Percentiles rank a stretch among this genome's conserved stretches.
These are phyloP conservation scores for Capreolus pygargus DNA, from an alignment of 2,113 vertebrate species.

Conservation along the genomic window DNA sequence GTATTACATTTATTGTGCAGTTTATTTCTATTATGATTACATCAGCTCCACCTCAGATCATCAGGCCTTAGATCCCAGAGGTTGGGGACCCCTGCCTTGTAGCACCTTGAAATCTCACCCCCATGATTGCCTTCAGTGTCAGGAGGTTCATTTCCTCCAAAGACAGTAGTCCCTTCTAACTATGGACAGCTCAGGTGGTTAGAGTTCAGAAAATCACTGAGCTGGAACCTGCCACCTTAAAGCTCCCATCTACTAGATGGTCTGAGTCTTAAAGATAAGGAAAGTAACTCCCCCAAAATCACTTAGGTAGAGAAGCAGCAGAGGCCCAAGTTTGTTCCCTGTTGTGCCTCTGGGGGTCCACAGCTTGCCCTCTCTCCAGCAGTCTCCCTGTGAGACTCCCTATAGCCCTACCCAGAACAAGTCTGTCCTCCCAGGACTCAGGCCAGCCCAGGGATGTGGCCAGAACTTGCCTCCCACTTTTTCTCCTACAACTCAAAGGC, in stretches of 20 bases:
- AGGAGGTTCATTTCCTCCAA: not conserved
- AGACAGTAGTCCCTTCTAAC: not conserved
- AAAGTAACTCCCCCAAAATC: not conserved
- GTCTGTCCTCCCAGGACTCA: not conserved
- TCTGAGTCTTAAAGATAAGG: not conserved
- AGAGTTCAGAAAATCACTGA: not conserved
- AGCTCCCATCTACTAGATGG: not conserved
- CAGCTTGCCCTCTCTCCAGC: not conserved
- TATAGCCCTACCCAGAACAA: not conserved
- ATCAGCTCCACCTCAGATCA: not conserved
- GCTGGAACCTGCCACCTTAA: not conserved
- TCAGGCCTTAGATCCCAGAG: not conserved
- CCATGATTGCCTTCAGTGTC: not conserved
- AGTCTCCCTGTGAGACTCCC: not conserved
- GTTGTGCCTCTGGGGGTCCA: not conserved
- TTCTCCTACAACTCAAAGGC: conserved; percentile 10
- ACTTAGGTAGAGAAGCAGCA: not conserved
- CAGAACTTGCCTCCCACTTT: conserved; percentile 15
- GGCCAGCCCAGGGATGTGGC: not conserved
- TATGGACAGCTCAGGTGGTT: not conserved
- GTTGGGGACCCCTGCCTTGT: not conserved
- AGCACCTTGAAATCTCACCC: not conserved
- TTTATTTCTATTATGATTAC: not conserved
- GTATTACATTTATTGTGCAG: not conserved
- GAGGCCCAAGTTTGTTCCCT: not conserved